Evolutionary conservation across 2,888 invertebrate species (phyloP).

Genomic region (Allolobophora icterica): DNA sequence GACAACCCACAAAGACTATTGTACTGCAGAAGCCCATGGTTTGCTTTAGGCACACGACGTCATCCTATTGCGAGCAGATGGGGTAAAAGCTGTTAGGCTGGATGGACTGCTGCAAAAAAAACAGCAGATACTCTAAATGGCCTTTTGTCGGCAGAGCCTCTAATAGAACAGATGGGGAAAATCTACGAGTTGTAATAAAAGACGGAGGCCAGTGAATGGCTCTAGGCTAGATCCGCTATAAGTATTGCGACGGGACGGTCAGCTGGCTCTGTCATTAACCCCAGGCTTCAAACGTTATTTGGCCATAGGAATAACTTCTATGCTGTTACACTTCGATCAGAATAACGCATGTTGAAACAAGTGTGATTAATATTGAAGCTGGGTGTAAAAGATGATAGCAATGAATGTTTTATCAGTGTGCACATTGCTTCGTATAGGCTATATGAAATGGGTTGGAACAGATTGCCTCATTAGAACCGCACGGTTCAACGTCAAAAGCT

Average conservation of each 20-base stretch:
- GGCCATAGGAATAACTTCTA: neutral
- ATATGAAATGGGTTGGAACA: neutral
- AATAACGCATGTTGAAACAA: neutral
- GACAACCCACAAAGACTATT: neutral
- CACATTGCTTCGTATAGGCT: neutral
- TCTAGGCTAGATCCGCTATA: no score
- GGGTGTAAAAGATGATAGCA: neutral
- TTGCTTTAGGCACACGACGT: neutral
- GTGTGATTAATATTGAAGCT: neutral
- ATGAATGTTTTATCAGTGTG: neutral
- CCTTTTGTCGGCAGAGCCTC: neutral
- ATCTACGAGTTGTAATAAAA: neutral
- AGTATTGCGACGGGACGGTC: neutral
- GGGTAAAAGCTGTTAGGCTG: neutral
- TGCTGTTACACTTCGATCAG: neutral
- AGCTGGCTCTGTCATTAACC: neutral
- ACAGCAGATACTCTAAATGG: neutral
- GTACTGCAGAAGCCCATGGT: neutral
- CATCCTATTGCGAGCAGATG: neutral
- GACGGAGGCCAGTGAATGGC: neutral
- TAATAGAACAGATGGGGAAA: neutral
- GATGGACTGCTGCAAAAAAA: neutral
- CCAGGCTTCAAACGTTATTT: neutral
- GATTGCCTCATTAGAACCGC: neutral
- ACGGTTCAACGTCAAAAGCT: neutral